Percentiles rank a stretch among this genome's conserved stretches.
Conservation (phyloP, 2,888 invertebrate species). For the Cenopis cana region DNA sequence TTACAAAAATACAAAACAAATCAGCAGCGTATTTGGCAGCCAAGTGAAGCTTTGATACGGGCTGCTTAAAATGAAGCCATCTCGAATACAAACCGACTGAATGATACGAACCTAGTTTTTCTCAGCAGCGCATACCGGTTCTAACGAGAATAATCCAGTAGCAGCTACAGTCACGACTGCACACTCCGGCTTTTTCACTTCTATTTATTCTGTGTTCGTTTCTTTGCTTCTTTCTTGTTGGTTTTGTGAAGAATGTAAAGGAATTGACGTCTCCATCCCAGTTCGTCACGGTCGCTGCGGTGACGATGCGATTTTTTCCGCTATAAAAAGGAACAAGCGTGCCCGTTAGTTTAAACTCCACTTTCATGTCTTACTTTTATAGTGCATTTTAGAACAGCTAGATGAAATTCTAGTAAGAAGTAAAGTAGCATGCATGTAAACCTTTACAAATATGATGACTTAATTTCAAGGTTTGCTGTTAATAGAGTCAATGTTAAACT, state of each 20-base stretch:
- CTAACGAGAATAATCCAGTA: conserved; percentile 40
- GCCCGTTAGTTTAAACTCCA: not conserved
- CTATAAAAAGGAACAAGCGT: conserved; percentile 25
- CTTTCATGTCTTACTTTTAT: not conserved
- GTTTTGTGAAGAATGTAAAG: conserved; percentile 44
- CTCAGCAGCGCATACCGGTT: conserved; percentile 9
- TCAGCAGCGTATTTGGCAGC: not conserved
- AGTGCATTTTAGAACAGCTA: not conserved
- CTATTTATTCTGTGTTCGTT: conserved; percentile 39
- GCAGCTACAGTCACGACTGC: conserved; percentile 46
- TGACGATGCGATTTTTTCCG: conserved; percentile 45
- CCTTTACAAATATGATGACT: conserved; percentile 35
- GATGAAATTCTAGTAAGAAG: conserved; percentile 6
- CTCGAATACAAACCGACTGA: conserved; percentile 9
- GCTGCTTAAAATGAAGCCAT: not conserved
- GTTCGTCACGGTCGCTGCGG: conserved; percentile 43
- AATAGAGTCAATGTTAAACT: not conserved
- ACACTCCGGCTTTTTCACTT: conserved; percentile 38
- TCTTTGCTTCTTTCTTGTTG: conserved; percentile 45
- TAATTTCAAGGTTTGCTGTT: conserved; percentile 10
- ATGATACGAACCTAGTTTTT: conserved; percentile 28
- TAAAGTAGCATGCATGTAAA: conserved; percentile 36
- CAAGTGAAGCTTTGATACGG: not conserved
- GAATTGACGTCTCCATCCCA: conserved; percentile 46
- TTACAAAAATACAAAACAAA: conserved; percentile 4